Base-by-base conservation (phyloP, 2,113 vertebrate genomes). In the Ochotona princeps region DNA sequence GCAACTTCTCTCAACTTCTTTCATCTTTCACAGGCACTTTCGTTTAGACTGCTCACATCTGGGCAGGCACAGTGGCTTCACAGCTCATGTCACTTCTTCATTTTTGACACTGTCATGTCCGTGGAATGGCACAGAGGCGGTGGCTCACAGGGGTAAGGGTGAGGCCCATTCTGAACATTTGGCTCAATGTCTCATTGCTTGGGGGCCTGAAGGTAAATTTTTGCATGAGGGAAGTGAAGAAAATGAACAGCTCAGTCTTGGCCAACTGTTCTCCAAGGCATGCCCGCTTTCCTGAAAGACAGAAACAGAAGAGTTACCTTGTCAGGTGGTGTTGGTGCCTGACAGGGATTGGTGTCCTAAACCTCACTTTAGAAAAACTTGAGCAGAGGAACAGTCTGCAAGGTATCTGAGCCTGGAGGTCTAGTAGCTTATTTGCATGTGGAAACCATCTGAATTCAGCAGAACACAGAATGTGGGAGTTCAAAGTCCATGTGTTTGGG, bases 241-340 rank as follows among this genome's bases (percentile, higher is more conserved):
- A 99, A 90, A 99, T 97, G 91, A 99, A 99, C 60, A 99, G 96
- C 94, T 99, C 98, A 1, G 97, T 83, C 51, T 97, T 98, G 0
- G 98, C 99, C 94, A 99, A 91, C 66, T 97, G 69, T 95, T 99
- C 99, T 0, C 99, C 99, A 15, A 98, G 97, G 96, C 99, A 99
- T 1, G 80, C 90, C 3, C 98, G 97, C 66, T 98, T 99, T 87
- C 99, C 99, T 99, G 97, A 0, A 14, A 97, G 88, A 94, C 87
- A 47, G 95, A 76, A 7, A 49, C 1, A 35, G 4, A 90, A 75
- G 12, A 38, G 38, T 87, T 26, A 81, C n/a, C 47, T 74, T 84
- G 10, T 32, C 13, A 35, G 54, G 2, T 72, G 7, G 26, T 66
- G 7, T 1, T 23, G 4, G 14, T 74, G 20, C 3, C 14, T 25